These are phyloP conservation scores for Diplogasteroides magnus DNA, from an alignment of 1,140 invertebrate genomes.

Conservation along the genomic window DNA sequence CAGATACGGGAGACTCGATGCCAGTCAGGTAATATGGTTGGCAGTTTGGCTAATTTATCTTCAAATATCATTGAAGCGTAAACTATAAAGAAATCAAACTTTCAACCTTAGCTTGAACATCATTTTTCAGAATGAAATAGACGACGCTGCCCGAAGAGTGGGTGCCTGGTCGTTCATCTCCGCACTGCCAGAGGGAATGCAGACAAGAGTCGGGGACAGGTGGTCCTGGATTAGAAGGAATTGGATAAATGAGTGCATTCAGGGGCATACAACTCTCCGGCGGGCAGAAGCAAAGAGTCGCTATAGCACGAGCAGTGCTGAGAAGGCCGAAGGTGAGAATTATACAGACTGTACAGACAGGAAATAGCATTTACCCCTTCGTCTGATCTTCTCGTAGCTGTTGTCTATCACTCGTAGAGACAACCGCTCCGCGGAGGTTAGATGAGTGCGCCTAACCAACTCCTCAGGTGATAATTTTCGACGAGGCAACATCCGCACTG, in stretches of 20 bases:
- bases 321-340: constrained; percentile 1
- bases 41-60: too few relatives aligned
- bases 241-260: constrained; percentile 23
- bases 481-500: constrained; percentile 58
- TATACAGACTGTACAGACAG: background rate
- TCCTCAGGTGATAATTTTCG: constrained; percentile 56
- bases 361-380: background rate
- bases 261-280: constrained; percentile 46
- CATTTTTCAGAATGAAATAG: constrained; percentile 24
- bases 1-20: constrained; percentile 42
- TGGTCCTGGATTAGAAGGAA: too few relatives aligned
- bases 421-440: too few relatives aligned
- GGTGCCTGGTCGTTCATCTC: constrained; percentile 60
- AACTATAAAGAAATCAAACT: background rate
- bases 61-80: too few relatives aligned
- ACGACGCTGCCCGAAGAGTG: constrained; percentile 56
- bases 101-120: background rate
- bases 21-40: constrained; percentile 43
- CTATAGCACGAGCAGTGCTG: constrained; percentile 57
- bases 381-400: too few relatives aligned
- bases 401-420: too few relatives aligned
- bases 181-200: constrained; percentile 56
- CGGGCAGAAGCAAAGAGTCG: constrained; percentile 53
- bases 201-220: constrained; percentile 49
- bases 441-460: too few relatives aligned